Base-by-base conservation (phyloP, 2,888 invertebrate species). In the Meliscaeva auricollis region DNA sequence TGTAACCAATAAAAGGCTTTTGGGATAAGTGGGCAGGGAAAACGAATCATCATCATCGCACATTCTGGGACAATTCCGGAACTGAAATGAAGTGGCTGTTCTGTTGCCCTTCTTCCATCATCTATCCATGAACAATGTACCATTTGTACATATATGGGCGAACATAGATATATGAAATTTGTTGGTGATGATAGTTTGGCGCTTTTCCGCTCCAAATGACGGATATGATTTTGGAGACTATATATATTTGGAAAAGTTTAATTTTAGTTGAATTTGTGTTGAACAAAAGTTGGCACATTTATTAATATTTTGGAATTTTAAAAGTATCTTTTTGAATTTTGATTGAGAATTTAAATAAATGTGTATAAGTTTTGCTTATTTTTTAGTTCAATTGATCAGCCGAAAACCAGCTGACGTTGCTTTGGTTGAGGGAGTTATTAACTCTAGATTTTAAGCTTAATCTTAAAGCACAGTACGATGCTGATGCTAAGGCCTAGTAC, bases 1-100 rank as follows among this genome's bases (percentile, higher is more conserved):
- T 85, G 80, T 80, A 80, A 85, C 80, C 80, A 85, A 85, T 69
- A 72, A 60, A 80, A 38, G 70, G 80, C 66, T 41, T 80, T 72
- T 64, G 11, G 30, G 38, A 84, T 79, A 77, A 68, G 66, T 52
- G 60, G 58, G 13, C 9, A 15, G 48, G 26, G 62, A 54, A 46
- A 9, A 35, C 7, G 13, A 3, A 38, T n/a, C n/a, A 38, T 38
- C 26, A 17, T 44, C 60, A 44, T 35, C 20, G 69, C 41, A 62
- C 15, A 58, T 54, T 56, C 44, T 64, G 48, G 38, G 44, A 69
- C 32, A 69, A 20, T 50, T 52, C 76, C 76, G 76, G 81, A 85
- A 81, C 52, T 81, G 26, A 32, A 60, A 62, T 70, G 69, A 75
- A 84, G 70, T 74, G 75, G 74, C 66, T 66, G 50, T 38, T 6